These are phyloP conservation scores for Chrysolina haemoptera DNA, from an alignment of 2,888 invertebrate genomes.

Conservation along the genomic window DNA sequence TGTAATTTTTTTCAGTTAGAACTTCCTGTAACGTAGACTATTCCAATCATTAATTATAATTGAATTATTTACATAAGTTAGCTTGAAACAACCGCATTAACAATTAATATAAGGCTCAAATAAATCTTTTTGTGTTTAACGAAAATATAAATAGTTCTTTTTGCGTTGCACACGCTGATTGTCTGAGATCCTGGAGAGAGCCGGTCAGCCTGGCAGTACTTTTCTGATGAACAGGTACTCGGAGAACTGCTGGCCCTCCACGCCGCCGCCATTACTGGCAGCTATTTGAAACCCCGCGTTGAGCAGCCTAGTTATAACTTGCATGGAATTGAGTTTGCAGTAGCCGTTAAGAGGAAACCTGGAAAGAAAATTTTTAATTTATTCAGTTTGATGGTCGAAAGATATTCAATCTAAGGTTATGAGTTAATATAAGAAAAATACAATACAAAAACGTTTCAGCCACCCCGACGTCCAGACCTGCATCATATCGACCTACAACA, in stretches of 20 bases:
- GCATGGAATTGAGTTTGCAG: constrained; percentile 91
- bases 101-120: constrained; percentile 21
- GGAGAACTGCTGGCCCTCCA: constrained; percentile 91
- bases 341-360: constrained; percentile 84
- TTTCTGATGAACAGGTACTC: constrained; percentile 86
- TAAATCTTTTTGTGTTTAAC: constrained; percentile 33
- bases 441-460: no score
- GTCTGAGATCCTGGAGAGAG: constrained; percentile 46
- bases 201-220: constrained; percentile 65
- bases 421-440: no score
- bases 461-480: no score
- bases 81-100: constrained; percentile 35
- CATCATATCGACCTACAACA: no score
- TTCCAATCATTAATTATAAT: constrained; percentile 34
- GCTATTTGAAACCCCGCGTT: constrained; percentile 85
- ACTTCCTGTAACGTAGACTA: background rate
- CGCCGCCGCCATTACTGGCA: constrained; percentile 89
- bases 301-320: constrained; percentile 86
- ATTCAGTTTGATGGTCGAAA: background rate
- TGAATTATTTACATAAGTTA: constrained; percentile 45
- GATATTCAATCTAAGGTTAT: no score
- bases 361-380: constrained; percentile 24
- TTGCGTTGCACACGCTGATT: constrained; percentile 54
- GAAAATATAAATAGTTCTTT: constrained; percentile 41
- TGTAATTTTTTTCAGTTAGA: background rate